Conservation (phyloP, 2,113 vertebrate species). For the Anser brachyrhynchus region DNA sequence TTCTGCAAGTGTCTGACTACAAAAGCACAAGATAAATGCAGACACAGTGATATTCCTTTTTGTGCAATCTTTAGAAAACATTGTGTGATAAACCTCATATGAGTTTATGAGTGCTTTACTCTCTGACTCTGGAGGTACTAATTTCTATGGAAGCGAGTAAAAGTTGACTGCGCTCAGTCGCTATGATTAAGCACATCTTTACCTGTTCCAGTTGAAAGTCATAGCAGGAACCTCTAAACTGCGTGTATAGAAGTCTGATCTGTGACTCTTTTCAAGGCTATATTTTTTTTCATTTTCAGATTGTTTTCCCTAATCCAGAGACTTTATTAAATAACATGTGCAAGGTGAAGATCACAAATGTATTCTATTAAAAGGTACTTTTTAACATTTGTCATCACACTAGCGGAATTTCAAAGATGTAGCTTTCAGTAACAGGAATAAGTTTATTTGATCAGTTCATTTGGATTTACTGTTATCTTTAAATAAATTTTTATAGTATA, state of each 20-base stretch:
- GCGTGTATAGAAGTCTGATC: background rate
- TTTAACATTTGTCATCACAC: background rate
- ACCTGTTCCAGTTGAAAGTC: background rate
- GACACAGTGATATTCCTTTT: background rate
- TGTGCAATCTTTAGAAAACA: background rate
- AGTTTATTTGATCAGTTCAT: background rate
- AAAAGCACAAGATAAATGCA: background rate
- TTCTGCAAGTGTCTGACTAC: background rate
- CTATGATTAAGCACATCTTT: background rate
- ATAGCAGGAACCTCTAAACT: background rate
- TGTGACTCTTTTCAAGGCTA: background rate
- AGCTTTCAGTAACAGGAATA: background rate
- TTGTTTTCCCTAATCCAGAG: background rate
- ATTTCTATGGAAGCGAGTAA: background rate
- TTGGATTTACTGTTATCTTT: background rate
- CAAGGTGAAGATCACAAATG: background rate
- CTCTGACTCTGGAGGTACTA: background rate
- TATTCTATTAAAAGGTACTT: background rate
- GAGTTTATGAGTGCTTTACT: background rate
- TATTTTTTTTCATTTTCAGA: background rate
- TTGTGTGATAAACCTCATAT: background rate
- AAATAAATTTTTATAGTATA: background rate
- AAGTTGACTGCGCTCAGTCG: background rate
- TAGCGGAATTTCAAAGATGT: background rate
- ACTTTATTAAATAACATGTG: background rate